Base-by-base conservation (phyloP, 2,888 invertebrate species). In the Mythimna pallens region DNA sequence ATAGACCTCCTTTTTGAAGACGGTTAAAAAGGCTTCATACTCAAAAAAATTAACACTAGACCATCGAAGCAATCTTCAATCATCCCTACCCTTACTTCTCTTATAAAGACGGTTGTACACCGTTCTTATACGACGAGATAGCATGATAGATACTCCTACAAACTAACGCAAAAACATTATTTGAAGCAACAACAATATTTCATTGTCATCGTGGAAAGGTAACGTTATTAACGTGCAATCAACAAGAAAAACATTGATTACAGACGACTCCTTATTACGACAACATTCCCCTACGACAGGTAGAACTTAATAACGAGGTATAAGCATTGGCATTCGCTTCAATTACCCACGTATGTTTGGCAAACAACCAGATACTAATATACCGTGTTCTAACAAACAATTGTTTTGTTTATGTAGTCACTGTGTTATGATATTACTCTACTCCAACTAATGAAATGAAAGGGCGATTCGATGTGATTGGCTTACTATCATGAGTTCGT, bases 321-420 rank as follows among this genome's bases (percentile, higher is more conserved):
- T 20, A 40, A 71, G 67, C 68, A 62, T 73, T 14, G 82, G 76
- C 73, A 67, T 72, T 71, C 50, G 67, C 69, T 66, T 76, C 82
- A 86, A 81, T 87, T 83, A 83, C 72, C 80, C 74, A 75, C 80
- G 80, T 80, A 78, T 84, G 73, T 82, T 83, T 81, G 74, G 84
- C 86, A 89, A 90, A 90, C 88, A 89, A 81, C 84, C 84, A 79
- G 40, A 82, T 87, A 87, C 82, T 85, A 87, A 87, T 87, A 86
- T 81, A 81, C 77, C 65, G 54, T 80, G 83, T 80, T 81, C 77
- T 72, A 81, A 84, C 83, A 84, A 80, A 83, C 80, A 86, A 84
- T 58, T 62, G 72, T 70, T 65, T 68, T 88, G 84, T 89, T 89
- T 87, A 78, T 84, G 73, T 85, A 72, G 74, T 77, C 75, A 74